Evolutionary conservation across 2,113 vertebrate genomes (phyloP), one percentile per base, ranked within the genome.

Genomic region (Leptodactylus fuscus): DNA sequence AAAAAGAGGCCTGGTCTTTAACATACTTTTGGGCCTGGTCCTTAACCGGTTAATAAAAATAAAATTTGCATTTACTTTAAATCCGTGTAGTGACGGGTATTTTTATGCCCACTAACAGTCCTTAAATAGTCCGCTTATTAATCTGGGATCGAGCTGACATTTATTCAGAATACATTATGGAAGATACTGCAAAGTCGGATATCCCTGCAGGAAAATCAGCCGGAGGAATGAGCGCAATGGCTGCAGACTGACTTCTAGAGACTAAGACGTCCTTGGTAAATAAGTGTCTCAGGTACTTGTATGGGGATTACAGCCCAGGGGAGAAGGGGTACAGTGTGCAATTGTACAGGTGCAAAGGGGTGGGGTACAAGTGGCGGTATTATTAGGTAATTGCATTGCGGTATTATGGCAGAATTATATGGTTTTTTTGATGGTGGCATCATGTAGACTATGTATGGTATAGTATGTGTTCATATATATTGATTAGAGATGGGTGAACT

Each of bases 51-150:
- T 55, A 34, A 73, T 58, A 74, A 44, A 81, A 41, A 73, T 58
- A 5, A 16, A 38, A 71, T 53, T 70, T 51, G 34, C 15, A 82
- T 58, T 70, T 49, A n/a, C 65, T 82, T 82, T 48, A 73, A 83
- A 83, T 83, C 15, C 22, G 38, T 55, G 49, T 74, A 51, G n/a
- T 70, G 29, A 70, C 55, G 48, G 53, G 73, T 73, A 82, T 55
- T 73, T 73, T 73, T 41, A 29, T 55, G 49, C 49, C 51, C 32
- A 27, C n/a, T 73, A 32, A 73, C 22, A 18, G 67, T 29, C 24
- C 67, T 55, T 58, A 58, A 58, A 79, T 58, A 13, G 20, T 51
- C 20, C 1, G 22, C 34, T 80, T 62, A 80, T 80, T 60, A 44
- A 80, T 80, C 53, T 62, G 53, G 36, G 15, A 62, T 44, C 13